Evolutionary conservation across 2,888 invertebrate genomes (phyloP), one percentile per base, ranked within the genome.

Genomic region (Alloplasta piceator): DNA sequence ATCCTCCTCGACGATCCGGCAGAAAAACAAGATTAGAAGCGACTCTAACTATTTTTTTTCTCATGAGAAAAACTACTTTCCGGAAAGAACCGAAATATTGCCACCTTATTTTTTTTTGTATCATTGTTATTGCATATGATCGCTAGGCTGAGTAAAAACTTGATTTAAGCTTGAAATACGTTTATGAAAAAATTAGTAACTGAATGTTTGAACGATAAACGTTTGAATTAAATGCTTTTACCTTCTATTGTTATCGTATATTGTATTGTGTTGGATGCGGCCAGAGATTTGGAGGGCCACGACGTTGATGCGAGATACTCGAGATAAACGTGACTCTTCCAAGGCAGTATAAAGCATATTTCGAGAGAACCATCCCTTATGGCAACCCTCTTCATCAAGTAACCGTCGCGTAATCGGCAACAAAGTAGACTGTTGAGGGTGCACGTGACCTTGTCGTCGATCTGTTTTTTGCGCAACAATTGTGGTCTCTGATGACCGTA

Each of bases 331-430:
- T 94, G 94, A 77, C 95, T 94, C 89, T 96, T 95, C 96, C 96
- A 96, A 10, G 96, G 95, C 70, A 96, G 92, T 64, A 95, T 93
- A 79, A 97, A 93, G 83, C 93, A 93, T 26, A 96, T 94, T 89
- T 95, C 94, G 63, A 96, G 92, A 79, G 92, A 89, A 70, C 93
- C 94, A 84, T 95, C 94, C 73, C 93, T 92, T 74, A 93, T 86
- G 77, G 90, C 90, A n/a, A 94, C 91, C 85, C 92, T 93, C 93
- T 94, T 92, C 78, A 94, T 93, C 83, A 90, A 87, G 91, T 96
- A 97, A 41, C 97, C 97, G 92, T 97, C 97, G 56, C 96, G 92
- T 82, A 97, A 93, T 79, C 97, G 93, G 85, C 96, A 95, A 67
- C 96, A 95, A 78, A 97, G 91, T 64, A 97, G 93, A 87, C 95